phyloP scores from a whole-genome alignment of 2,888 invertebrate species.

The Globia sparganii region DNA sequence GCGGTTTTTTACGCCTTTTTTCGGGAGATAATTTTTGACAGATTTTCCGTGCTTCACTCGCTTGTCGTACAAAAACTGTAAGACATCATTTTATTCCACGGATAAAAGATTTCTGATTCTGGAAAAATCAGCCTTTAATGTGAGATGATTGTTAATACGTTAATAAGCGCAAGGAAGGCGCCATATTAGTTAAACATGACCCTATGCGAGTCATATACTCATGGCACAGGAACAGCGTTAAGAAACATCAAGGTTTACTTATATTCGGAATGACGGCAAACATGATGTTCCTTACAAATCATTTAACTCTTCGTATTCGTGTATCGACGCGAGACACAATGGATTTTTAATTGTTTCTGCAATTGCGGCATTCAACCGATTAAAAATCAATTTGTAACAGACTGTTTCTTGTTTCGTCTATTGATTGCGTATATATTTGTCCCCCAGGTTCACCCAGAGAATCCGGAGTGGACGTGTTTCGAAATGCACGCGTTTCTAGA shows the following conservation, averaged over 20 bases:
- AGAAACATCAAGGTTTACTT: background rate
- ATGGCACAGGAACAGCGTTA: background rate
- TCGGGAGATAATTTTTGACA: background rate
- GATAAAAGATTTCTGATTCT: background rate
- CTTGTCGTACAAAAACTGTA: background rate
- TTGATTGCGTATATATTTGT: background rate
- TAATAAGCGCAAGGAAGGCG: no score
- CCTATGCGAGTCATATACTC: background rate
- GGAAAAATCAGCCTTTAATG: background rate
- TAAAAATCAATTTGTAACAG: background rate
- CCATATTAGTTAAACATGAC: background rate
- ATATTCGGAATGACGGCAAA: background rate
- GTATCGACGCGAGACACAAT: no score
- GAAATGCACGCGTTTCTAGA: conserved; percentile 97
- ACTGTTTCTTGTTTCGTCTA: background rate
- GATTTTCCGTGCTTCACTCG: background rate
- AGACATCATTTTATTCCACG: background rate
- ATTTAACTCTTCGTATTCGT: no score
- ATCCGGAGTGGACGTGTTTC: conserved; percentile 98
- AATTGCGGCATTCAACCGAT: no score
- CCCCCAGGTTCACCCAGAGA: conserved; percentile 96
- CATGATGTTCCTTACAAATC: background rate
- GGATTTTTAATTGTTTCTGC: no score
- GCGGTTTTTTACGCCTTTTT: no score
- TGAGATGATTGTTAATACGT: background rate